phyloP scores from a whole-genome alignment of 2,797 vertebrate species.

The Mus minutoides region DNA sequence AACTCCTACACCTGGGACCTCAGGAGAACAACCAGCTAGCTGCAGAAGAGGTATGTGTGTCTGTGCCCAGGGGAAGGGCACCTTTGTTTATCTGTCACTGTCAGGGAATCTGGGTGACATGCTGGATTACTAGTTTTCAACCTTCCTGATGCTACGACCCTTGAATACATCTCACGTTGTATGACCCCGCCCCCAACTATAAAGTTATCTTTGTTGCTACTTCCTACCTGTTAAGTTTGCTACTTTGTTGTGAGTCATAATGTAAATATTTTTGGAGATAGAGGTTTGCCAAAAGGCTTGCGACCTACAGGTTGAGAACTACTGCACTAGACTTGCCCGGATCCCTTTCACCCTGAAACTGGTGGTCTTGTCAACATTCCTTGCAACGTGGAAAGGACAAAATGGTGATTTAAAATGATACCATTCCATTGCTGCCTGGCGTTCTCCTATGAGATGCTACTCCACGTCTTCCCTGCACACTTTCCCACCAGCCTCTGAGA shows the following conservation, averaged over 20 bases:
- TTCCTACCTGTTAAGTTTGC: background rate
- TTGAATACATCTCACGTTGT: background rate
- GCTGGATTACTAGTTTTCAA: background rate
- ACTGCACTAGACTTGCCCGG: fast-evolving
- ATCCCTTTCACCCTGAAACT: background rate
- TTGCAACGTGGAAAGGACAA: background rate
- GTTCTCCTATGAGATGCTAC: too few relatives aligned
- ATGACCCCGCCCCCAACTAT: background rate
- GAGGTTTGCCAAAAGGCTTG: background rate
- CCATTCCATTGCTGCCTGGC: background rate
- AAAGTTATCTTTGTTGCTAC: background rate
- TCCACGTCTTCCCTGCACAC: background rate
- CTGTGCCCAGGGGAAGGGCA: too few relatives aligned
- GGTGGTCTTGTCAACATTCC: background rate
- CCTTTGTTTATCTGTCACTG: background rate
- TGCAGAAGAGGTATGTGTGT: background rate
- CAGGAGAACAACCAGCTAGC: background rate
- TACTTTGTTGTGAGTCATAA: background rate
- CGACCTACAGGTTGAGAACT: background rate
- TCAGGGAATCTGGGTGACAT: background rate
- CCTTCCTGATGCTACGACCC: background rate
- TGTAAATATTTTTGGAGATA: background rate
- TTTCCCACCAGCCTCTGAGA: background rate
- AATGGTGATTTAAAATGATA: background rate
- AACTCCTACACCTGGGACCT: background rate